These are phyloP conservation scores for Acromyrmex heyeri DNA, from an alignment of 1,140 invertebrate genomes.

Conservation along the genomic window DNA sequence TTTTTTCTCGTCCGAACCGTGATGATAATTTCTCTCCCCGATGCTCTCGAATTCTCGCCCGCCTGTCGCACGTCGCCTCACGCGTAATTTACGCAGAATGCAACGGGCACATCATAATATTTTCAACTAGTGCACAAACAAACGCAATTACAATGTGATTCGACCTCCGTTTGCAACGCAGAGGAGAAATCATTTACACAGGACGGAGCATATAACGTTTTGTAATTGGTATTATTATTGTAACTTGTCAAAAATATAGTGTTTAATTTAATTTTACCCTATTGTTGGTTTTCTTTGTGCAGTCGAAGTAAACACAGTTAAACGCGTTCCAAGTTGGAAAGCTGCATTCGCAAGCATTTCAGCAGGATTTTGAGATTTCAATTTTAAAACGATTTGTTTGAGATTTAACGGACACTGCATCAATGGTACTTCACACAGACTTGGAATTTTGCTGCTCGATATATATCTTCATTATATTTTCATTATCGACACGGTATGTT, in stretches of 20 bases:
- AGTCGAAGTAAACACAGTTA: conserved; percentile 22
- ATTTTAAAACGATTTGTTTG: background rate
- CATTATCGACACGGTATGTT: background rate
- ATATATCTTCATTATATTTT: background rate
- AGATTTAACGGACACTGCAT: background rate
- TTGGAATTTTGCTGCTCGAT: background rate
- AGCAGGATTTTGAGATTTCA: conserved; percentile 9
- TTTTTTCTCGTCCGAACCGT: conserved; percentile 73
- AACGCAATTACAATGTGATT: conserved; percentile 49
- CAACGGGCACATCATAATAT: conserved; percentile 37
- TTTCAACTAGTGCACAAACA: conserved; percentile 65
- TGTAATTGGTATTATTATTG: conserved; percentile 80
- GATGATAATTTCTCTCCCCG: conserved; percentile 76
- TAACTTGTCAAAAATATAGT: conserved; percentile 86
- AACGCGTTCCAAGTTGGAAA: background rate
- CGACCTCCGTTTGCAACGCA: conserved; percentile 13
- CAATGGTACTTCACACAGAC: background rate
- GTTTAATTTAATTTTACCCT: conserved; percentile 82
- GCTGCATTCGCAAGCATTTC: background rate
- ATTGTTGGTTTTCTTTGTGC: conserved; percentile 82
- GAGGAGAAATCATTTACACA: conserved; percentile 78
- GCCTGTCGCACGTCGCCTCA: background rate
- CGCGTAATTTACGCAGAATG: background rate
- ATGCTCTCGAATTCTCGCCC: conserved; percentile 31
- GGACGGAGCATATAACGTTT: conserved; percentile 78